Evolutionary conservation across 2,888 invertebrate genomes (phyloP).

Genomic region (Lissonota sp.): DNA sequence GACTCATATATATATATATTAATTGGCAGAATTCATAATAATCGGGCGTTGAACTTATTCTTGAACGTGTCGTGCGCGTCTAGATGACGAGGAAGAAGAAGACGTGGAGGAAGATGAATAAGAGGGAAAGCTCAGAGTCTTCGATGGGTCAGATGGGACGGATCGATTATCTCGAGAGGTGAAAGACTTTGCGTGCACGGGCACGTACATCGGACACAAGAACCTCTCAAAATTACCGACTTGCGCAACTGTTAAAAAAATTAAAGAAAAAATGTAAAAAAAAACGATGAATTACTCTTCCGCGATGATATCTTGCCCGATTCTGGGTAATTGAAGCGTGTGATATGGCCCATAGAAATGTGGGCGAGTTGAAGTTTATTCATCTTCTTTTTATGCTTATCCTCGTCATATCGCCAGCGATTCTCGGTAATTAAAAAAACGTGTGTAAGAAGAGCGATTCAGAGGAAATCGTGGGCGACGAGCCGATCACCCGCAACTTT

Average conservation of each 20-base stretch:
- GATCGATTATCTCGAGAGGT: slow-evolving; percentile 38
- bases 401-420: slow-evolving; percentile 1
- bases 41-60: slow-evolving; percentile 50
- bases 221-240: slow-evolving; percentile 35
- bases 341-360: too few relatives aligned
- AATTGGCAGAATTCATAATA: neutral
- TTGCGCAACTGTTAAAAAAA: neutral
- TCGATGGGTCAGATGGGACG: slow-evolving; percentile 40
- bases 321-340: too few relatives aligned
- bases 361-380: too few relatives aligned
- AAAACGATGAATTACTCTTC: neutral
- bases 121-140: slow-evolving; percentile 4
- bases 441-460: slow-evolving; percentile 64
- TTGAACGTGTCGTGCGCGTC: slow-evolving; percentile 23
- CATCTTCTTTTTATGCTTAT: too few relatives aligned
- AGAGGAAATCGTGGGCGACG: slow-evolving; percentile 61
- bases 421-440: slow-evolving; percentile 70
- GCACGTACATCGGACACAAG: slow-evolving; percentile 24
- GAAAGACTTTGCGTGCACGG: slow-evolving; percentile 22
- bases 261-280: neutral
- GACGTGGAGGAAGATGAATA: slow-evolving; percentile 25
- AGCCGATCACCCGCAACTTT: slow-evolving; percentile 19
- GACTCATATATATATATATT: too few relatives aligned
- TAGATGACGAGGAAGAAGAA: slow-evolving; percentile 35
- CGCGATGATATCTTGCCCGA: slow-evolving; percentile 30